Evolutionary conservation across 2,888 invertebrate species (phyloP).

Genomic region (Nemapogon koenigi): DNA sequence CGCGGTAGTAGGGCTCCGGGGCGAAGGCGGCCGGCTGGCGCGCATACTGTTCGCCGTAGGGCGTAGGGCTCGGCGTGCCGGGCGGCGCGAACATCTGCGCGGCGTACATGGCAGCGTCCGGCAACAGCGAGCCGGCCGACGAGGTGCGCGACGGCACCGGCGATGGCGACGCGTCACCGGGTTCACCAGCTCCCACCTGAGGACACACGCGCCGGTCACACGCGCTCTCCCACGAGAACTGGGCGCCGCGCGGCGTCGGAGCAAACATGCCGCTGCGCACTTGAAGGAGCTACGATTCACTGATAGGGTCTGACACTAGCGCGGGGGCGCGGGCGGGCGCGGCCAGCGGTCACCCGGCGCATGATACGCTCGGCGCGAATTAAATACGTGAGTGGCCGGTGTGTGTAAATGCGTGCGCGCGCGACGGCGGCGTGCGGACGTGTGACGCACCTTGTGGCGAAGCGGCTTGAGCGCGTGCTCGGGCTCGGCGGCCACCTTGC

Average conservation of each 20-base stretch:
- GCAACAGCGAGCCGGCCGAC: constrained; percentile 62
- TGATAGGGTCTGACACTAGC: constrained; percentile 25
- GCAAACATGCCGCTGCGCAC: constrained; percentile 58
- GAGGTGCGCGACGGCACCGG: constrained; percentile 70
- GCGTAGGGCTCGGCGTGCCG: constrained; percentile 72
- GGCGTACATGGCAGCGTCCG: constrained; percentile 71
- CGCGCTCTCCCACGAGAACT: constrained; percentile 66
- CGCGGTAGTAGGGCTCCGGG: constrained; percentile 80
- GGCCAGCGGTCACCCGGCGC: constrained; percentile 57
- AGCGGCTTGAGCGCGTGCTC: constrained; percentile 67
- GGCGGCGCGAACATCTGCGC: constrained; percentile 74
- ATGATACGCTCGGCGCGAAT: constrained; percentile 66
- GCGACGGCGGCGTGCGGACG: constrained; percentile 59
- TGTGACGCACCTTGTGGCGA: constrained; percentile 71
- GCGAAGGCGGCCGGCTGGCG: constrained; percentile 68
- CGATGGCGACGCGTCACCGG: constrained; percentile 68
- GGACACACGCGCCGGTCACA: constrained; percentile 70
- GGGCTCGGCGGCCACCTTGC: constrained; percentile 70
- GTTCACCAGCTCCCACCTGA: constrained; percentile 63
- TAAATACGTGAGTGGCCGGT: constrained; percentile 63
- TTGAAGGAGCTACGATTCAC: constrained; percentile 44
- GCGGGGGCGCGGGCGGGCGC: constrained; percentile 70
- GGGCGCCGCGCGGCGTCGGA: constrained; percentile 67
- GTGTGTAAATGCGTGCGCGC: constrained; percentile 63
- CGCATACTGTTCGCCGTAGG: constrained; percentile 59